Conservation (phyloP, 2,797 vertebrate genomes). For the Chromobotia macracanthus region DNA sequence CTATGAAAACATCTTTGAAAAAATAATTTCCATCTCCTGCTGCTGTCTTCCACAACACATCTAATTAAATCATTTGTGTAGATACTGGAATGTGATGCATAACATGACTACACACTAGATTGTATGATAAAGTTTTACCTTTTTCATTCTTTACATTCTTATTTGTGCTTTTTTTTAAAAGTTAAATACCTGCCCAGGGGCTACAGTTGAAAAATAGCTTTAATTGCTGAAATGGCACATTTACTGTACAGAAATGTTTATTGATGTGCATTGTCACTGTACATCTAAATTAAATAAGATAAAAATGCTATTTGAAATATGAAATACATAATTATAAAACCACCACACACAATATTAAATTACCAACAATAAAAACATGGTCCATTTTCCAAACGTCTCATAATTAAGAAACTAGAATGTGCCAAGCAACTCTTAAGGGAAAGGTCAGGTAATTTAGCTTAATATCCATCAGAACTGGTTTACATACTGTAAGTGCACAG, state of each 20-base stretch:
- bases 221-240: no score
- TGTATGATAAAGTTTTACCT: not conserved
- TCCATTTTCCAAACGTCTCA: no score
- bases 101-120: not conserved
- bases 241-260: not conserved
- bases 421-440: no score
- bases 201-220: not conserved
- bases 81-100: not conserved
- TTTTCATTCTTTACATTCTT: not conserved
- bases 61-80: slow-evolving; percentile 6
- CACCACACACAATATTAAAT: no score
- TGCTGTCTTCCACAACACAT: slow-evolving; percentile 31
- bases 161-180: not conserved
- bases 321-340: not conserved
- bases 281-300: not conserved
- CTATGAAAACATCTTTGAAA: slow-evolving; percentile 43
- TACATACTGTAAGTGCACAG: not conserved
- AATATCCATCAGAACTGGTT: not conserved
- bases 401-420: no score
- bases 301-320: not conserved
- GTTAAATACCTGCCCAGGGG: not conserved
- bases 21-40: slow-evolving; percentile 33
- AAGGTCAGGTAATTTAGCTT: no score
- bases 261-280: not conserved
- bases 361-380: no score